Conservation (phyloP, 2,797 vertebrate species). For the Takifugu ocellatus region DNA sequence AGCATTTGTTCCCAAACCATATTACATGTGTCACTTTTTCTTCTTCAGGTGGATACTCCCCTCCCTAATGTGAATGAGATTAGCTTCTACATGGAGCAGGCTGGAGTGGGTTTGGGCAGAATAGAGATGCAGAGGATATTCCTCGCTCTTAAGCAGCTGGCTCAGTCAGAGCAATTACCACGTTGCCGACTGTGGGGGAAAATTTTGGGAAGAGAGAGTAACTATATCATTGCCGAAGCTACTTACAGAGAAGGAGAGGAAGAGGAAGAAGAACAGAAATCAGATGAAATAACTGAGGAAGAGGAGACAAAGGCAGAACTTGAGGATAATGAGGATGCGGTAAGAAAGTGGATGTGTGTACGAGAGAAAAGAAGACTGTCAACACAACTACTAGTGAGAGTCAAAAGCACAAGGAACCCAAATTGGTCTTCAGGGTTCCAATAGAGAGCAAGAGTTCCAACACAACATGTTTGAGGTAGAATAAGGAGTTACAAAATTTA, state of each 20-base stretch:
- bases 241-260: constrained; percentile 76
- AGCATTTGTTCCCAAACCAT: no score
- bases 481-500: no score
- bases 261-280: constrained; percentile 64
- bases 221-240: constrained; percentile 87
- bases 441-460: no score
- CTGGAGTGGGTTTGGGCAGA: constrained; percentile 82
- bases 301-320: constrained; percentile 37
- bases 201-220: constrained; percentile 83
- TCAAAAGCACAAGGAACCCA: no score
- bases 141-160: constrained; percentile 86
- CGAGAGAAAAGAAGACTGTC: no score
- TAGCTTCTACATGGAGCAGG: constrained; percentile 88
- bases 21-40: neutral
- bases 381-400: no score
- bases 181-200: constrained; percentile 93
- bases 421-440: no score
- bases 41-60: constrained; percentile 69
- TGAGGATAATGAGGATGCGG: constrained; percentile 47
- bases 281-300: constrained; percentile 57
- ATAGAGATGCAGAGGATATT: constrained; percentile 85
- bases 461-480: no score
- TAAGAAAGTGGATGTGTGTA: constrained; percentile 17
- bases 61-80: constrained; percentile 86
- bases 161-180: constrained; percentile 74